These are phyloP conservation scores for Botrylloides violaceus DNA, from an alignment of 23 tunicate species.

Conservation along the genomic window DNA sequence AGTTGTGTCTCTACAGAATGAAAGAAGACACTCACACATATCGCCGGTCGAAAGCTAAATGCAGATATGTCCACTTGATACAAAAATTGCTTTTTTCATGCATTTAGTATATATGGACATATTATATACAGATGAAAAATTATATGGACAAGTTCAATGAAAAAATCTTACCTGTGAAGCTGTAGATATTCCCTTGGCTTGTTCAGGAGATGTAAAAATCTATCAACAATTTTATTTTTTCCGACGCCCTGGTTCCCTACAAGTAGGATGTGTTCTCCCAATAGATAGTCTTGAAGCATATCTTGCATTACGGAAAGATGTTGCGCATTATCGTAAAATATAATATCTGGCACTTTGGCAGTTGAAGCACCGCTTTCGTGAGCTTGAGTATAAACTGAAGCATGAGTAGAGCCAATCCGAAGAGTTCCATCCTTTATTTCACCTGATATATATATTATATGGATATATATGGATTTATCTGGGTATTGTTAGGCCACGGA, in stretches of 20 bases:
- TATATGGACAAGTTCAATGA: not conserved
- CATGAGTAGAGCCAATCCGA: conserved; percentile 43
- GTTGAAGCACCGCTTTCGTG: conserved; percentile 38
- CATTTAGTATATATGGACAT: not conserved
- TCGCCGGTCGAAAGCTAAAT: not conserved
- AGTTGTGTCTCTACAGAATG: conserved; percentile 87
- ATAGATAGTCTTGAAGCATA: conserved; percentile 77
- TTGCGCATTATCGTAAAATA: conserved; percentile 89
- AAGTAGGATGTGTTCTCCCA: conserved; percentile 87
- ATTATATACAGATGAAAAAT: not conserved
- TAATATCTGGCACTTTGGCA: conserved; percentile 81
- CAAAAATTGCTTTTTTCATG: not conserved
- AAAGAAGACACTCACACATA: not conserved
- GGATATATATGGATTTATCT: too few species aligned
- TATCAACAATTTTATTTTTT: conserved; percentile 92
- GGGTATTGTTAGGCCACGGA: too few species aligned
- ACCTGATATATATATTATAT: too few species aligned
- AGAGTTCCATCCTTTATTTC: conserved; percentile 54
- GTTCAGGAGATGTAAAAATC: conserved; percentile 82
- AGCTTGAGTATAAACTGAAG: conserved; percentile 46
- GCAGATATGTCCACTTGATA: not conserved
- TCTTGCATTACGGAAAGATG: conserved; percentile 86
- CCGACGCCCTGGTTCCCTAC: conserved; percentile 98
- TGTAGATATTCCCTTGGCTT: conserved; percentile 90
- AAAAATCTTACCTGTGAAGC: conserved; percentile 65